Evolutionary conservation across 1,140 invertebrate species (phyloP).

Genomic region (Ips typographus): DNA sequence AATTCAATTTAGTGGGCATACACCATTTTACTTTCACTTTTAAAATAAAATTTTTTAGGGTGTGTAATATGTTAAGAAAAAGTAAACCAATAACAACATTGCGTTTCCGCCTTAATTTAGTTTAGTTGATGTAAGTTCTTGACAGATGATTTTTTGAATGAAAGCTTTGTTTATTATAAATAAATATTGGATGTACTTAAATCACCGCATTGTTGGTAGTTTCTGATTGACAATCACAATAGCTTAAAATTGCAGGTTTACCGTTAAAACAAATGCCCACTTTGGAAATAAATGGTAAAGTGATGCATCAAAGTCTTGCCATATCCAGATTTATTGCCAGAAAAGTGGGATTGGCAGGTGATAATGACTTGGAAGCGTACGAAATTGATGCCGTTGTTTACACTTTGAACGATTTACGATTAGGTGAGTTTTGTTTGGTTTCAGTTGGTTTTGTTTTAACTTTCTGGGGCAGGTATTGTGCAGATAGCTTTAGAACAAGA

Average conservation of each 20-base stretch:
- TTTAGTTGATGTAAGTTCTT: no score
- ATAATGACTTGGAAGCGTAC: slow-evolving; percentile 64
- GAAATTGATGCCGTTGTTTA: slow-evolving; percentile 65
- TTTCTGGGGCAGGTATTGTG: not conserved
- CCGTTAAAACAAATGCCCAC: slow-evolving; percentile 57
- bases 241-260: not conserved
- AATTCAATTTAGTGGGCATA: no score
- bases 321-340: slow-evolving; percentile 72
- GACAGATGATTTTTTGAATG: no score
- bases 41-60: no score
- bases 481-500: not conserved
- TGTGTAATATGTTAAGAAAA: no score
- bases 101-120: no score
- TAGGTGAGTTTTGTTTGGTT: slow-evolving; percentile 34
- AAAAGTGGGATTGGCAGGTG: slow-evolving; percentile 63
- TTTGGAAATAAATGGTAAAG: slow-evolving; percentile 69
- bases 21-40: no score
- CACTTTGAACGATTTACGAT: slow-evolving; percentile 57
- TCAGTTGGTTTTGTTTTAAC: slow-evolving; percentile 1
- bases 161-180: no score
- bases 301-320: slow-evolving; percentile 66
- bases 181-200: no score
- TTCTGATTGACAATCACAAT: no score
- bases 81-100: no score
- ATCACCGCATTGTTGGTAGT: no score